Conservation (phyloP, 1,140 invertebrate genomes). For the Centruroides vittatus region DNA sequence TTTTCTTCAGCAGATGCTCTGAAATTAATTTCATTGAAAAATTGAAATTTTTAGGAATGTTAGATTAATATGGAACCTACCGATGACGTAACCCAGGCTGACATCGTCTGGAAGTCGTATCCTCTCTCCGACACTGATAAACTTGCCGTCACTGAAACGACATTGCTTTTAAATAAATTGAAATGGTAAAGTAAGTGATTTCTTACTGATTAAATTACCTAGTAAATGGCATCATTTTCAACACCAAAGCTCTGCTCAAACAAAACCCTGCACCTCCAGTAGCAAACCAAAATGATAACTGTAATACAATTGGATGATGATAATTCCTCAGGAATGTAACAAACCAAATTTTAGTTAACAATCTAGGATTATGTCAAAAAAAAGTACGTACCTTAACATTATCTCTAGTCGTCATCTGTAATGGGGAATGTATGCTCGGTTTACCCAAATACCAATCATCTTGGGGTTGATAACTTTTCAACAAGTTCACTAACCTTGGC, state of each 20-base stretch:
- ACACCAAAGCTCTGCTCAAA: slow-evolving; percentile 72
- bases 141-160: slow-evolving; percentile 66
- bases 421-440: slow-evolving; percentile 69
- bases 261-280: slow-evolving; percentile 96
- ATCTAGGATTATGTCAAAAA: slow-evolving; percentile 17
- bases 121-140: slow-evolving; percentile 79
- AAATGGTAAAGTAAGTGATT: not conserved
- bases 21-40: not conserved
- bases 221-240: slow-evolving; percentile 88
- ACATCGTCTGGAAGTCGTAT: slow-evolving; percentile 10
- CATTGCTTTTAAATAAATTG: not conserved
- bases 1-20: slow-evolving; percentile 72
- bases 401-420: slow-evolving; percentile 44
- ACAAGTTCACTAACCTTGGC: slow-evolving; percentile 57
- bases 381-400: not conserved
- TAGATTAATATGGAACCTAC: too few relatives aligned
- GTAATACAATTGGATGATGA: too few relatives aligned
- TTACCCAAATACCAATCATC: slow-evolving; percentile 93
- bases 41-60: too few relatives aligned
- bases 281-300: slow-evolving; percentile 82
- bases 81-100: too few relatives aligned
- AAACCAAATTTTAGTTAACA: not conserved
- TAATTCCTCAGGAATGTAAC: not conserved
- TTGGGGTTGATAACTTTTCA: slow-evolving; percentile 68
- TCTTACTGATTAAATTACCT: slow-evolving; percentile 42